Base-by-base conservation (phyloP, 1,140 invertebrate genomes). In the Notospermus geniculatus region DNA sequence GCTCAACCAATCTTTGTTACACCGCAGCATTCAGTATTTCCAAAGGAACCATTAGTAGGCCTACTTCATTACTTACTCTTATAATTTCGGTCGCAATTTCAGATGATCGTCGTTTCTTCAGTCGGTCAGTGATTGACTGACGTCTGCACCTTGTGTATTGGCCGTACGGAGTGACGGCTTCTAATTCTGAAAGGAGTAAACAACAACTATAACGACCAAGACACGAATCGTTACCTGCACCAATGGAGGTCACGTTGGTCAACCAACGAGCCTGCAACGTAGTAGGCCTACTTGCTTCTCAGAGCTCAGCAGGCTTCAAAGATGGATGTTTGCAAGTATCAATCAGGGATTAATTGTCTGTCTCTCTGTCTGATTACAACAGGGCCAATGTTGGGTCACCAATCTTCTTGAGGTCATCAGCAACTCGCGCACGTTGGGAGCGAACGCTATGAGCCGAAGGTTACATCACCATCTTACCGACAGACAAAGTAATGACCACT, bases 51-150 rank as follows among this genome's bases (percentile, higher is more conserved):
- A 43, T 13, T 43, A 43, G 11, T 43, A 43, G 39, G 19, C 11
- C 19, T 11, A 19, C 19, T 13, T 43, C 19, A 11, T 13, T 19
- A 50, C 46, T 50, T 50, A 50, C 46, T 50, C 46, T 19, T 5
- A 50, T 50, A 27, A 50, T 50, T 50, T 50, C 46, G 9, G 46
- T 50, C 4, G 46, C 46, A 50, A 50, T 50, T 50, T 50, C 46
- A 4, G 46, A 50, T 5, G 46, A 50, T 50, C 46, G 4, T 50
- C 46, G 5, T 50, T 50, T 50, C 25, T 50, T 19, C 4, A 50
- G 25, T 50, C 46, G 46, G n/a, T 50, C 46, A 5, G 46, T 50
- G 5, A 50, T 50, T 50, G 46, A 50, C 25, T 50, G 46, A 7
- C 46, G 46, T 23, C 46, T 5, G 25, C 46, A 50, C 46, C 46